Base-by-base conservation (phyloP, 2,888 invertebrate genomes). In the Lycophotia porphyrea region DNA sequence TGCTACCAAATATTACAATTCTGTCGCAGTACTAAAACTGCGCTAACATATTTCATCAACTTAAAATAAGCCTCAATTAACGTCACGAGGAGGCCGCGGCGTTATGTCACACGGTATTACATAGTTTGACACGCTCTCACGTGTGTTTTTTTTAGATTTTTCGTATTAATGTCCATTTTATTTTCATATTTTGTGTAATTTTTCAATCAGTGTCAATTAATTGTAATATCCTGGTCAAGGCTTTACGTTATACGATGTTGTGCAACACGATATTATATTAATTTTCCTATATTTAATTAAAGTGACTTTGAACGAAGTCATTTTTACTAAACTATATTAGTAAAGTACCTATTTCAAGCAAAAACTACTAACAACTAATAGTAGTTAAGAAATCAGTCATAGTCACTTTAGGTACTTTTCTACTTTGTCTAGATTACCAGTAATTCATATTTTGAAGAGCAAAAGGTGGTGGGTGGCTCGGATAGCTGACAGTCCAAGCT, bases 21-120 rank as follows among this genome's bases (percentile, higher is more conserved):
- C 67, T 74, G 84, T 79, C 79, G 84, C 84, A 81, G 70, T 65
- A 55, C 74, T 83, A 79, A 83, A 78, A 52, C 44, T 52, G 47
- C 60, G 80, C 71, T 74, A 74, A 80, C 84, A 74, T 80, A 71
- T 80, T 84, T 71, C 71, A 81, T 84, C 71, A 70, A 60, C 61
- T 71, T 80, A 68, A 84, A 81, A 79, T 84, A 81, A 71, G 71
- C 84, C 42, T 74, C 81, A 81, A 84, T 81, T 84, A 81, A 42
- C 69, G 66, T 64, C 75, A 74, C 70, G 80, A 67, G 71, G 81
- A 84, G 68, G 42, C n/a, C n/a, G 71, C 71, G 67, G 63, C 39
- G 39, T 49, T 68, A 74, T 66, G 79, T 72, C 83, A 83, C 83
- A 70, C 44, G 31, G 36, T 65, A 61, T 52, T 67, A 67, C 66